Evolutionary conservation across 2,113 vertebrate species (phyloP).

Genomic region (Archocentrus centrarchus): DNA sequence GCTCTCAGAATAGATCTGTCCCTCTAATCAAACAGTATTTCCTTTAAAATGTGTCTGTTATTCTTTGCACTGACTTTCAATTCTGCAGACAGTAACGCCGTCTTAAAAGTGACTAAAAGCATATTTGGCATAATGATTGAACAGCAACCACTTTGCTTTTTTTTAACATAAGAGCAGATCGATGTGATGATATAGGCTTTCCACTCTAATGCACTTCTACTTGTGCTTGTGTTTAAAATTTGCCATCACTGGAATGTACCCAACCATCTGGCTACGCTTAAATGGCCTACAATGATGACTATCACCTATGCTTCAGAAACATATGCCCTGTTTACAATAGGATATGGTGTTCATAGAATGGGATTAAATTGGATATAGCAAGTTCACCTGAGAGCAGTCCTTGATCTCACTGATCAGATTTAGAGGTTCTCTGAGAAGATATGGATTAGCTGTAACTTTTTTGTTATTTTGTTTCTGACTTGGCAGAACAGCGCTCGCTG

Average conservation of each 20-base stretch:
- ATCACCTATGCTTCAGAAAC: slow-evolving; percentile 85
- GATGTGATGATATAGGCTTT: slow-evolving; percentile 68
- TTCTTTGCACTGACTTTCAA: slow-evolving; percentile 18
- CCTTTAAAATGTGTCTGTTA: slow-evolving; percentile 30
- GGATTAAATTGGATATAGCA: slow-evolving; percentile 81
- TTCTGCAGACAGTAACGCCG: slow-evolving; percentile 36
- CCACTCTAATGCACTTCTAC: slow-evolving; percentile 42
- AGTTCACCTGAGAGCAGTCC: slow-evolving; percentile 80
- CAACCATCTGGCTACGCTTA: slow-evolving; percentile 80
- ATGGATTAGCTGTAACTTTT: slow-evolving; percentile 15
- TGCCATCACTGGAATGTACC: slow-evolving; percentile 70
- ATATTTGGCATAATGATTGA: slow-evolving; percentile 83
- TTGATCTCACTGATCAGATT: slow-evolving; percentile 28
- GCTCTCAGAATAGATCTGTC: neutral
- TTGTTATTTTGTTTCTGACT: slow-evolving; percentile 42
- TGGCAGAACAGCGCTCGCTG: slow-evolving; percentile 36
- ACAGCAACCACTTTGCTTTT: slow-evolving; percentile 65
- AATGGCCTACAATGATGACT: slow-evolving; percentile 79
- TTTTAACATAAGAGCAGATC: slow-evolving; percentile 70
- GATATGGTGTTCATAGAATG: slow-evolving; percentile 78
- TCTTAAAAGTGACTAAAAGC: slow-evolving; percentile 79
- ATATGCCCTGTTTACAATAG: slow-evolving; percentile 63
- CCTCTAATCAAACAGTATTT: slow-evolving; percentile 23
- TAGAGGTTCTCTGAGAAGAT: neutral
- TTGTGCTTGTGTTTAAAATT: slow-evolving; percentile 71